Conservation (phyloP, 2,888 invertebrate species). For the Polyommatus icarus region DNA sequence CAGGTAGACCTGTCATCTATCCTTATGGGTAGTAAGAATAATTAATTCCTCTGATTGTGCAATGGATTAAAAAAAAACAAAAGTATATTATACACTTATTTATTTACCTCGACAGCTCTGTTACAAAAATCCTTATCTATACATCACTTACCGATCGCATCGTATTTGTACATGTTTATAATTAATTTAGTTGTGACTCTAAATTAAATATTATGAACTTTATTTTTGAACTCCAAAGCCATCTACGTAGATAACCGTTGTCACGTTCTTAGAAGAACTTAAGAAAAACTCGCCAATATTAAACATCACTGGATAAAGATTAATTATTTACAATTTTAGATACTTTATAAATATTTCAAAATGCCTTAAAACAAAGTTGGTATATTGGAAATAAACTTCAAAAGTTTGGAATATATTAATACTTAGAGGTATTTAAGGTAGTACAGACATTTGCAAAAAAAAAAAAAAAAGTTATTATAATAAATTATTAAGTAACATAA, state of each 20-base stretch:
- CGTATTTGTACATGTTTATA: conserved; percentile 9
- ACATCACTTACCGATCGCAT: conserved; percentile 1
- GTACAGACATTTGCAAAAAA: not conserved
- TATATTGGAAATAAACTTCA: not conserved
- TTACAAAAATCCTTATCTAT: not conserved
- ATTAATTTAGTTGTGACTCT: not conserved
- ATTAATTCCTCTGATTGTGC: not conserved
- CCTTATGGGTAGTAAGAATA: not conserved
- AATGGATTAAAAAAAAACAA: not conserved
- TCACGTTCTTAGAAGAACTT: not conserved
- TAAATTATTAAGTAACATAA: not conserved
- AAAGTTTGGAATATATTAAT: not conserved
- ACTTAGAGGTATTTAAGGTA: conserved; percentile 3
- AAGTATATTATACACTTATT: not conserved
- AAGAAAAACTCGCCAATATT: not conserved
- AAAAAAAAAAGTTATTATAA: not conserved
- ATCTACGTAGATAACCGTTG: not conserved
- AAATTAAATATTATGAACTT: not conserved
- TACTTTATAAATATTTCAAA: not conserved
- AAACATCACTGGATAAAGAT: not conserved
- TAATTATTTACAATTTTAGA: not conserved
- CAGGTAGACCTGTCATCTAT: no score
- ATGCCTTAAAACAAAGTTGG: not conserved
- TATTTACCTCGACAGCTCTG: not conserved
- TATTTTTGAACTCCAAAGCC: not conserved